Percentiles rank a stretch among this genome's conserved stretches.
Conservation (phyloP, 1,140 invertebrate genomes). For the Popillia japonica region DNA sequence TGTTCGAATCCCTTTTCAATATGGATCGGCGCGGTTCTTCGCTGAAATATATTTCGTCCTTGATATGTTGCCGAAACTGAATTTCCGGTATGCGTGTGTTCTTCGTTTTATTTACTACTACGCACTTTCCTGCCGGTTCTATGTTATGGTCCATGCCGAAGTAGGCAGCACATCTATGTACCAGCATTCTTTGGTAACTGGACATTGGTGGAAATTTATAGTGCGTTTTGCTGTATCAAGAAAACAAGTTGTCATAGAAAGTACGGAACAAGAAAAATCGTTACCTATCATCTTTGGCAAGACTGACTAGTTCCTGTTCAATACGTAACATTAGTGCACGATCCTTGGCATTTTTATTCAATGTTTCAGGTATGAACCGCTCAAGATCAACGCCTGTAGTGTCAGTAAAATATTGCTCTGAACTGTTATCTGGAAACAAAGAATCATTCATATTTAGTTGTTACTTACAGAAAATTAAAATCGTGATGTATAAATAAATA, state of each 20-base stretch:
- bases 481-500: no score
- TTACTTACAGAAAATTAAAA: neutral
- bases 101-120: conserved; percentile 83
- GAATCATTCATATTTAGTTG: neutral
- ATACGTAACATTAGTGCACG: conserved; percentile 83
- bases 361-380: conserved; percentile 87
- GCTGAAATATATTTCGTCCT: conserved; percentile 67
- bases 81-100: conserved; percentile 76
- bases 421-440: conserved; percentile 73
- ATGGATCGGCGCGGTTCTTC: conserved; percentile 80
- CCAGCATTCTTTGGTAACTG: conserved; percentile 94
- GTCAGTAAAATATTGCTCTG: conserved; percentile 76
- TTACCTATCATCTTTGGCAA: conserved; percentile 76
- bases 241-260: neutral
- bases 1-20: conserved; percentile 82
- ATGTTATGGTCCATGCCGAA: conserved; percentile 95
- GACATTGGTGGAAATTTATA: conserved; percentile 90
- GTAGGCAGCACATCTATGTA: conserved; percentile 90
- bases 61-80: conserved; percentile 69
- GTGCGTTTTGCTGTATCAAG: conserved; percentile 67
- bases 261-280: neutral
- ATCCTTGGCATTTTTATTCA: conserved; percentile 91
- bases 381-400: conserved; percentile 84
- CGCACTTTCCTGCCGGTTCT: conserved; percentile 83
- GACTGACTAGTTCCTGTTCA: conserved; percentile 84